Evolutionary conservation across 2,113 vertebrate genomes (phyloP).

Genomic region (Pardalotus punctatus): DNA sequence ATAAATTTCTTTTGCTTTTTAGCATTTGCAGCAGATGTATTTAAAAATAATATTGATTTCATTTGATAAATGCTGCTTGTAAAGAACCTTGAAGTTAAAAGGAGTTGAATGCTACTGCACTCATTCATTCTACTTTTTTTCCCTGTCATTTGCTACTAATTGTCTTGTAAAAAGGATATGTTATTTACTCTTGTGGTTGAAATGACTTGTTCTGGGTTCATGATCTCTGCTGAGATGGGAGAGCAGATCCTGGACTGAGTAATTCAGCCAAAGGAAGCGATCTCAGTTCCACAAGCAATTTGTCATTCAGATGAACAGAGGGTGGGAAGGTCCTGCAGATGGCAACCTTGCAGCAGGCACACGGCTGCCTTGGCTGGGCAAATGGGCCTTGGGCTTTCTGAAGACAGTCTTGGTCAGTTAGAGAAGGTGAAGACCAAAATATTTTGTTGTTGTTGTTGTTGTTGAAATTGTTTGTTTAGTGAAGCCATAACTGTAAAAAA

Average conservation of each 20-base stretch:
- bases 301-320: not conserved
- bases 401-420: not conserved
- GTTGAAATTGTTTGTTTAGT: not conserved
- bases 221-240: not conserved
- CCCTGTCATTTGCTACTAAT: not conserved
- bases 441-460: not conserved
- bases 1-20: not conserved
- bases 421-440: not conserved
- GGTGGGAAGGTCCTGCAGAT: constrained; percentile 14
- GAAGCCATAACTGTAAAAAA: not conserved
- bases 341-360: constrained; percentile 39
- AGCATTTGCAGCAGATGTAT: not conserved
- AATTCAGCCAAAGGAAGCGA: accelerated
- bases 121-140: not conserved
- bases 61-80: not conserved
- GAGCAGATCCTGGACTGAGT: not conserved
- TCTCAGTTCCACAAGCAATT: not conserved
- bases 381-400: not conserved
- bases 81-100: not conserved
- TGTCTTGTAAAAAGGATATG: not conserved
- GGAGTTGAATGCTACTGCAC: not conserved
- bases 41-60: not conserved
- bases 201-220: not conserved
- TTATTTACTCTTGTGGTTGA: not conserved
- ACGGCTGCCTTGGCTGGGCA: not conserved